Evolutionary conservation across 1,140 invertebrate species (phyloP), one percentile per base, ranked within the genome.

Genomic region (Schlechtendalia chinensis): DNA sequence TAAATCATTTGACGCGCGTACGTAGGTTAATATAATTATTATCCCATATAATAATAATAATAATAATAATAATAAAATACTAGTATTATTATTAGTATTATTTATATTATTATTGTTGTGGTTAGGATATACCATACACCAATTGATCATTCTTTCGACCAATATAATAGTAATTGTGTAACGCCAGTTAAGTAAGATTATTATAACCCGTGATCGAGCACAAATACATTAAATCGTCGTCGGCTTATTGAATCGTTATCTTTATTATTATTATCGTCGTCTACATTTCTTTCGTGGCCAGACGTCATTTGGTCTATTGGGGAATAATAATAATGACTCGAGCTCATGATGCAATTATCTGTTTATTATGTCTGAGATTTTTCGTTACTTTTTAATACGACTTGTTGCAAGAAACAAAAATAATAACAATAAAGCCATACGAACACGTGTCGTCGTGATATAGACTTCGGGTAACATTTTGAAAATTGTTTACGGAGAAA

Each of bases 161-260:
- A 19, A 12, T 50, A 24, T 27, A 63, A 47, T 12, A 29, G 45
- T 50, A 63, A 79, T 79, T 61, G 39, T 63, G 58, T 50, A 79
- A 79, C 58, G 39, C 11, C 39, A 58, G 74, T 77, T 77, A 77
- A 77, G 74, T 77, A 77, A 77, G 75, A 79, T 50, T 63, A 79
- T 79, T 79, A 79, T n/a, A 50, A 22, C 19, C 39, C 58, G 24
- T 79, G 75, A 79, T 79, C 10, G 75, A 79, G 75, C 75, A 79
- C n/a, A 79, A 79, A 79, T 63, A 6, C 22, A 19, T 29, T 11
- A 17, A 22, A 50, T 50, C 58, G 58, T 79, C 58, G 32, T 32
- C 29, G 16, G 22, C 58, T 79, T 47, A 63, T 61, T 45, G 50
- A 50, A 79, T 50, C 10, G 17, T 54, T 61, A 79, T 79, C n/a